Evolutionary conservation across 2,888 invertebrate species (phyloP), one percentile per base, ranked within the genome.

Genomic region (Melitaea athalia): DNA sequence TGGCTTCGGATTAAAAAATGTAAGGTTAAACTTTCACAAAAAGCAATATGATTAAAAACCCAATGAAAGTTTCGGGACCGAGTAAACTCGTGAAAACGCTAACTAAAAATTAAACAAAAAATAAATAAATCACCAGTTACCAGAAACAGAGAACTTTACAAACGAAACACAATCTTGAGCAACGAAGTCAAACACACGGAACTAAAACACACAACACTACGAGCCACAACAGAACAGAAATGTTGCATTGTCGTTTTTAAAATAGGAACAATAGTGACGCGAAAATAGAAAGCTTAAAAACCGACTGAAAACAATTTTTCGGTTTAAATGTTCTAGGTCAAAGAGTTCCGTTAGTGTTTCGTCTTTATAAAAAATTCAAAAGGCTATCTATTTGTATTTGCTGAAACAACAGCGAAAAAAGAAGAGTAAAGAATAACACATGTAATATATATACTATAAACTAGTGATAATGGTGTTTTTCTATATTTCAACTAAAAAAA

Each of bases 251-350:
- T 64, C 60, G 45, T 45, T 45, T 45, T 60, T 45, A n/a, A 61
- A n/a, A 53, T 15, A 33, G 31, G 50, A 66, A 66, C 60, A 66
- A 60, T 66, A 66, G 60, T 52, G 33, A 60, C 45, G 33, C 47
- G 45, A 45, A 47, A 59, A 59, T 24, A 15, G 59, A 12, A 45
- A 31, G 14, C 45, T 52, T 15, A 45, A 66, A 61, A 61, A 52
- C 66, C 43, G 24, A 43, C 53, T 53, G 31, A 66, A 66, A 65
- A 60, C 50, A 66, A 64, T 59, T 64, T 53, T 12, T 60, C 60
- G 60, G 65, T 60, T 66, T 61, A 61, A 66, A 66, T 55, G 45
- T 60, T 61, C 47, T 8, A 24, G 55, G 24, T 61, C 47, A 55
- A 66, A 66, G 17, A 42, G 10, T 38, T n/a, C 55, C 47, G 61